Evolutionary conservation across 2,113 vertebrate genomes (phyloP), one percentile per base, ranked within the genome.

Genomic region (Megalops atlanticus): DNA sequence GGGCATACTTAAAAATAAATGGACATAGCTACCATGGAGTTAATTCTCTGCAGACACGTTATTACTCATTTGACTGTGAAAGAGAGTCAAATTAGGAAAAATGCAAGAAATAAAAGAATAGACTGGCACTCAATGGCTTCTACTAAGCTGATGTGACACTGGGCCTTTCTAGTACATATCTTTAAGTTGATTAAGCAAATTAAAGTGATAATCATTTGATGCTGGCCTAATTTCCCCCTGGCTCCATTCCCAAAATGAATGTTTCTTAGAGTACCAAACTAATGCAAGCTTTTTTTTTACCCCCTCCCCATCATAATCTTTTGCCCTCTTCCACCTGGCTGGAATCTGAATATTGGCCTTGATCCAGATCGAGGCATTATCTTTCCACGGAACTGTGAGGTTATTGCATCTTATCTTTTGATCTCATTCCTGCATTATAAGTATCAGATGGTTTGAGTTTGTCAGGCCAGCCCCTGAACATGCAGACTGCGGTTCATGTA

Each of bases 301-400:
- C 58, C 78, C 80, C 86, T 83, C 83, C 70, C 36, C 74, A 69
- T 80, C 52, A 77, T 80, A 79, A 86, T 85, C 84, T 86, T 80
- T 88, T 89, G 84, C 87, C 91, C 90, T 89, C 85, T 81, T 87
- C 90, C 89, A 93, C 92, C 92, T 90, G 91, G 85, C 84, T 84
- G 79, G 78, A 85, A 90, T 91, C 91, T 88, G 64, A 64, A 81
- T 70, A 86, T 75, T 92, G 91, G 89, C 85, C 11, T 18, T 21
- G 14, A 43, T 87, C 91, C 91, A 90, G 80, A 15, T 64, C 3
- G 64, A 79, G 87, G 89, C 85, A 90, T 91, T 87, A 86, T 91
- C 87, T 85, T 80, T 85, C 80, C 76, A 27, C 71, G 64, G 82
- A 76, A 83, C 52, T 68, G 35, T 79, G 84, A 86, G 80, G 90